phyloP scores from a whole-genome alignment of 1,140 invertebrate species.

The Galleria mellonella region DNA sequence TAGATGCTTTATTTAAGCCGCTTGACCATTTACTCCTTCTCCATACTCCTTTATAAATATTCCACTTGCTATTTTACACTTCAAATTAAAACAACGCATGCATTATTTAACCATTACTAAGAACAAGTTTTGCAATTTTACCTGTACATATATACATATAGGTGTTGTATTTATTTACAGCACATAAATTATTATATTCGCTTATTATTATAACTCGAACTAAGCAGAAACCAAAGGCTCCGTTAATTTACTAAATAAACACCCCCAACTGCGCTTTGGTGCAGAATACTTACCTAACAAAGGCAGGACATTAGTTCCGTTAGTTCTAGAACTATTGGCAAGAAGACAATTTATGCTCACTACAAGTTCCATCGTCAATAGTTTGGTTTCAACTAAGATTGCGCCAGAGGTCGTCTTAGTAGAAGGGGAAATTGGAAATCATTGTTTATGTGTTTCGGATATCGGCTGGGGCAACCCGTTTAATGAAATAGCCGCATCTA shows the following conservation, averaged over 20 bases:
- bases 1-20: too few relatives aligned
- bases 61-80: too few relatives aligned
- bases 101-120: too few relatives aligned
- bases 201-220: conserved; percentile 13
- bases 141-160: conserved; percentile 8
- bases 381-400: conserved; percentile 16
- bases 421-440: conserved; percentile 17
- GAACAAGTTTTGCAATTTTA: too few relatives aligned
- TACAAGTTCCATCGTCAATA: conserved; percentile 19
- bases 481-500: conserved; percentile 1
- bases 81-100: too few relatives aligned
- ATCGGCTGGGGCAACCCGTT: background rate
- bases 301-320: conserved; percentile 17
- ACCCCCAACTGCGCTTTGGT: conserved; percentile 13
- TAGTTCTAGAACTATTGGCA: conserved; percentile 26
- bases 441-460: conserved; percentile 27
- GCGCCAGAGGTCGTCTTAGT: conserved; percentile 3
- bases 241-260: conserved; percentile 21
- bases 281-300: background rate
- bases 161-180: conserved; percentile 3
- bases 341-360: conserved; percentile 25
- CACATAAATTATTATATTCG: background rate
- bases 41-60: too few relatives aligned
- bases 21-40: too few relatives aligned
- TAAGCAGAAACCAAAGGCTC: conserved; percentile 5